Percentiles rank a stretch among this genome's conserved stretches.
Evolutionary conservation across 1,140 invertebrate genomes (phyloP).

Genomic region (Melitaea cinxia): DNA sequence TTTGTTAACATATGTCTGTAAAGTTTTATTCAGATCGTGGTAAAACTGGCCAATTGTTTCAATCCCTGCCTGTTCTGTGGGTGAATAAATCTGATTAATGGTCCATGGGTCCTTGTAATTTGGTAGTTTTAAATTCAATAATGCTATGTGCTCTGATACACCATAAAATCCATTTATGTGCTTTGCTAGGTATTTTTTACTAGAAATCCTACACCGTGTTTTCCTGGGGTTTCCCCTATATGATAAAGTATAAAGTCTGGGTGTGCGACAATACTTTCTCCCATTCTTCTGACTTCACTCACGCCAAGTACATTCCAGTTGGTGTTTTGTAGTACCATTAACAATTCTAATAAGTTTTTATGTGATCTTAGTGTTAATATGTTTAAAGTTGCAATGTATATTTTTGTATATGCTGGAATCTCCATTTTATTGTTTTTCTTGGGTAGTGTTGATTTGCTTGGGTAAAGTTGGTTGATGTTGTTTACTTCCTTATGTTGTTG

Average conservation of each 20-base stretch:
- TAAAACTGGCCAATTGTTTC: constrained; percentile 30
- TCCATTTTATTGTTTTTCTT: too few relatives aligned
- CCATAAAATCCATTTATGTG: constrained; percentile 30
- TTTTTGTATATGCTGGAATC: too few relatives aligned
- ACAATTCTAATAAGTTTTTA: too few relatives aligned
- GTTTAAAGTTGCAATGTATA: too few relatives aligned
- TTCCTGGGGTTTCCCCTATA: constrained; percentile 32
- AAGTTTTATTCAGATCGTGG: constrained; percentile 22
- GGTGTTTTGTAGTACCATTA: too few relatives aligned
- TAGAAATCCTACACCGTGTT: constrained; percentile 39
- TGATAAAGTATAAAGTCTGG: constrained; percentile 33
- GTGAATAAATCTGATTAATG: constrained; percentile 30
- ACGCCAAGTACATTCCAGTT: too few relatives aligned
- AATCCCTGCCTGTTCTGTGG: constrained; percentile 22
- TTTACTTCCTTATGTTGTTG: too few relatives aligned
- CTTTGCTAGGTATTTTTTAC: constrained; percentile 33
- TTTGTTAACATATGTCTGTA: constrained; percentile 2
- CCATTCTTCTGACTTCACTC: constrained; percentile 23
- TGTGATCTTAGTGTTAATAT: too few relatives aligned
- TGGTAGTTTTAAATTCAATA: constrained; percentile 37
- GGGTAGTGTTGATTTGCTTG: too few relatives aligned
- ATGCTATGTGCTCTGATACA: constrained; percentile 37
- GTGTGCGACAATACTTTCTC: constrained; percentile 36
- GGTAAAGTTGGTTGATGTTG: too few relatives aligned
- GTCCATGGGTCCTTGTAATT: constrained; percentile 6